Base-by-base conservation (phyloP, 2,888 invertebrate species). In the Ptycholaimellus sp. region DNA sequence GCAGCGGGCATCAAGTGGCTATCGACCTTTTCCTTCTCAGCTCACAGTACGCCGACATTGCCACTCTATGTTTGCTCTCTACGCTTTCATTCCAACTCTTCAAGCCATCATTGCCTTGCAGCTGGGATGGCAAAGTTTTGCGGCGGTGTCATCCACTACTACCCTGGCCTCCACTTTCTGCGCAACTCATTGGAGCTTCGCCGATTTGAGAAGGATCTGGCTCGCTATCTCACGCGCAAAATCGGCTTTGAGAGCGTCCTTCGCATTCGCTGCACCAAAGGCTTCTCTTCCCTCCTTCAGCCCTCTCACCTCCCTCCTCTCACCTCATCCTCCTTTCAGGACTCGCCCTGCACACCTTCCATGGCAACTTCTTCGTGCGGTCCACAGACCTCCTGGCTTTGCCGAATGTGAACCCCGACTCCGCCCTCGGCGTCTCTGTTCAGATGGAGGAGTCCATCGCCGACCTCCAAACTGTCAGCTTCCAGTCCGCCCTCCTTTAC, bases 241-340 rank as follows among this genome's bases (percentile, higher is more conserved):
- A 82, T 96, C 45, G 96, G 96, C 33, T 90, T 96, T 59, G 96
- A 99, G 60, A 83, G 96, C 4, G 96, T 96, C 18, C 83, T 96
- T 82, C 68, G 96, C 49, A 76, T 96, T 46, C 69, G 93, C 5
- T 90, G 87, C 57, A 82, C 87, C 2, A 57, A 60, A 72, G 78
- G 75, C 73, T 34, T 21, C 11, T 9, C 2, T 29, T 3, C 31
- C 27, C 27, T 35, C 18, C 13, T n/a, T n/a, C n/a, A n/a, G n/a
- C n/a, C n/a, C n/a, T n/a, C n/a, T n/a, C n/a, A n/a, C n/a, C n/a
- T n/a, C n/a, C n/a, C n/a, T n/a, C n/a, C n/a, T n/a, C n/a, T n/a
- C n/a, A n/a, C n/a, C n/a, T n/a, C n/a, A n/a, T n/a, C n/a, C n/a
- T n/a, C n/a, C 45, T 41, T 41, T 13, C 75, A 55, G 90, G 93